Evolutionary conservation across 2,888 invertebrate species (phyloP).

Genomic region (Xestobium rufovillosum): DNA sequence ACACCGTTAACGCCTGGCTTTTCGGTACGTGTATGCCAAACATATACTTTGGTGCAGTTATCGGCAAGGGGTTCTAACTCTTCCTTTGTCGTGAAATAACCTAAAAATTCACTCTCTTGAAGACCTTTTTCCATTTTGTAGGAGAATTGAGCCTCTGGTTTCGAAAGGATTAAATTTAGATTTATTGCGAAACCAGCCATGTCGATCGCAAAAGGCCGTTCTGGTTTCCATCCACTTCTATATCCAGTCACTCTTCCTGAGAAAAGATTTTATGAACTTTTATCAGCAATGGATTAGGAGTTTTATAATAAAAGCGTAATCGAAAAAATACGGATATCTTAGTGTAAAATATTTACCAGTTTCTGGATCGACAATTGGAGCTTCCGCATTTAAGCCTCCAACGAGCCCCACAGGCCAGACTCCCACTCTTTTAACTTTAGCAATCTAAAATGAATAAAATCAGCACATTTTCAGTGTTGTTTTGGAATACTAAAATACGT

Average conservation of each 20-base stretch:
- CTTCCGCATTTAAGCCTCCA: constrained; percentile 89
- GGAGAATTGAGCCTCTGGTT: constrained; percentile 70
- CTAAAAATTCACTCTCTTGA: constrained; percentile 79
- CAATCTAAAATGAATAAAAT: constrained; percentile 54
- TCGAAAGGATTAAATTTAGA: constrained; percentile 61
- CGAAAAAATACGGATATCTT: too few species aligned
- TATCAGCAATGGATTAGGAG: too few species aligned
- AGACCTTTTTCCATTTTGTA: constrained; percentile 81
- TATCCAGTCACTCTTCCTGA: constrained; percentile 54
- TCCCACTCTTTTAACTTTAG: constrained; percentile 73
- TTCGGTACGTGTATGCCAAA: constrained; percentile 98
- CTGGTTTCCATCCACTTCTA: constrained; percentile 79
- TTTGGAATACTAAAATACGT: constrained; percentile 22
- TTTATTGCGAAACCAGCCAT: constrained; percentile 97
- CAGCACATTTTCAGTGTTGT: too few species aligned
- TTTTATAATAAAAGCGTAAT: too few species aligned
- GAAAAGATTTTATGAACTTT: constrained; percentile 15
- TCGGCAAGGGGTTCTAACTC: constrained; percentile 88
- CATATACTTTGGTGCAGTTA: constrained; percentile 87
- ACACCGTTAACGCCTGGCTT: constrained; percentile 71
- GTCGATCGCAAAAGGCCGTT: constrained; percentile 90
- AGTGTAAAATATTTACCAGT: constrained; percentile 38
- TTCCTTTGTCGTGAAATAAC: constrained; percentile 61
- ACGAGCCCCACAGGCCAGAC: constrained; percentile 96
- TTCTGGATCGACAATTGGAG: constrained; percentile 64